Evolutionary conservation across 2,113 vertebrate species (phyloP).

Genomic region (Alligator sinensis): DNA sequence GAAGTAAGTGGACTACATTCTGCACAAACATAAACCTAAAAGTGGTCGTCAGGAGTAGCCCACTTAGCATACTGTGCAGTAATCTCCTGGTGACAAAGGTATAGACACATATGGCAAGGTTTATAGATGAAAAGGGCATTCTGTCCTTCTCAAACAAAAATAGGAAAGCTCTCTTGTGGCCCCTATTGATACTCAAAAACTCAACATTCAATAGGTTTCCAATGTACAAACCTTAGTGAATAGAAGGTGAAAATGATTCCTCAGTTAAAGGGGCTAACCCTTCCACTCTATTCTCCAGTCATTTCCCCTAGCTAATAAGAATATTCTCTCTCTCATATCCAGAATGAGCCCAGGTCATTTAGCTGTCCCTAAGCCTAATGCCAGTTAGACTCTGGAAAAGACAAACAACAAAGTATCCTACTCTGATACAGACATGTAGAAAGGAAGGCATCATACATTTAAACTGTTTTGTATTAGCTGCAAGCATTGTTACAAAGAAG

Average conservation of each 20-base stretch:
- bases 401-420: conserved; percentile 60
- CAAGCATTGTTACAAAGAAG: conserved; percentile 27
- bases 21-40: neutral
- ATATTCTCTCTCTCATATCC: conserved; percentile 47
- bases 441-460: conserved; percentile 49
- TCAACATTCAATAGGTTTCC: conserved; percentile 49
- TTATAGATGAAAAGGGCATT: too few species aligned
- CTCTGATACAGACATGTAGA: conserved; percentile 45
- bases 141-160: too few species aligned
- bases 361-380: conserved; percentile 52
- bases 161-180: too few species aligned
- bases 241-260: conserved; percentile 2
- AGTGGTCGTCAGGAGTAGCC: neutral
- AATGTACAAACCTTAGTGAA: conserved; percentile 7
- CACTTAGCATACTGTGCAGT: neutral
- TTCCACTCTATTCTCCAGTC: conserved; percentile 35
- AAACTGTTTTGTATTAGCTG: conserved; percentile 40
- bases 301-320: conserved; percentile 55
- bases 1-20: neutral
- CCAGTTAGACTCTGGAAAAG: conserved; percentile 65
- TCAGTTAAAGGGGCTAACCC: conserved; percentile 61
- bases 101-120: too few species aligned
- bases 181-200: neutral
- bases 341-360: conserved; percentile 50
- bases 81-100: too few species aligned